Evolutionary conservation across 2,888 invertebrate species (phyloP).

Genomic region (Sarcophaga subvicina): DNA sequence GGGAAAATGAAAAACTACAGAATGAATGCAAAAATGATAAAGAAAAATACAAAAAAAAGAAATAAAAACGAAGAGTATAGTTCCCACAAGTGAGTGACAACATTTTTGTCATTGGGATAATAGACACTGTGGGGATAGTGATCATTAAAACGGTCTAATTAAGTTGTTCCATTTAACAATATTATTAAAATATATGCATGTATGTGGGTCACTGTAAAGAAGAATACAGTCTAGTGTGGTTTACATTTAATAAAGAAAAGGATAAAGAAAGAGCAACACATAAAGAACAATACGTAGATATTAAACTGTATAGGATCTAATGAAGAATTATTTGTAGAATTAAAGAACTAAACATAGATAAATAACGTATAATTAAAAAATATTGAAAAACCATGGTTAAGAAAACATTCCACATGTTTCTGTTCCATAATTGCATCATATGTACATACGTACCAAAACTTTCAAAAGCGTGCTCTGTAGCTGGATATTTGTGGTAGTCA

Average conservation of each 20-base stretch:
- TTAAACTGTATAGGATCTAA: too few species aligned
- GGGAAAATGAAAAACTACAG: conserved; percentile 30
- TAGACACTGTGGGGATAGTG: background rate
- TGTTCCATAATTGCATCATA: too few species aligned
- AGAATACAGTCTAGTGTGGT: background rate
- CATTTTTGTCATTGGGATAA: conserved; percentile 16
- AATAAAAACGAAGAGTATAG: background rate
- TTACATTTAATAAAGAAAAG: background rate
- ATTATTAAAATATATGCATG: background rate
- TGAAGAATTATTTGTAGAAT: too few species aligned
- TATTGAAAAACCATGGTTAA: too few species aligned
- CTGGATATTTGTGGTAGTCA: too few species aligned
- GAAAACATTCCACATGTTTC: too few species aligned
- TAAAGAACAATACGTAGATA: too few species aligned
- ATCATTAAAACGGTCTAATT: background rate
- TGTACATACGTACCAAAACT: too few species aligned
- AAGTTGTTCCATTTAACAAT: background rate
- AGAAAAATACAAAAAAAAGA: background rate
- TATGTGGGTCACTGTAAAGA: background rate
- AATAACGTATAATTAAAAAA: too few species aligned
- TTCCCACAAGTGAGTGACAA: conserved; percentile 45
- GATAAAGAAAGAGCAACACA: background rate
- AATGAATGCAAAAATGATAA: conserved; percentile 6
- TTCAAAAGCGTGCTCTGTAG: too few species aligned
- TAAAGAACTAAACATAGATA: too few species aligned